Base-by-base conservation (phyloP, 2,797 vertebrate species). In the Oceanodroma leucorhoa region DNA sequence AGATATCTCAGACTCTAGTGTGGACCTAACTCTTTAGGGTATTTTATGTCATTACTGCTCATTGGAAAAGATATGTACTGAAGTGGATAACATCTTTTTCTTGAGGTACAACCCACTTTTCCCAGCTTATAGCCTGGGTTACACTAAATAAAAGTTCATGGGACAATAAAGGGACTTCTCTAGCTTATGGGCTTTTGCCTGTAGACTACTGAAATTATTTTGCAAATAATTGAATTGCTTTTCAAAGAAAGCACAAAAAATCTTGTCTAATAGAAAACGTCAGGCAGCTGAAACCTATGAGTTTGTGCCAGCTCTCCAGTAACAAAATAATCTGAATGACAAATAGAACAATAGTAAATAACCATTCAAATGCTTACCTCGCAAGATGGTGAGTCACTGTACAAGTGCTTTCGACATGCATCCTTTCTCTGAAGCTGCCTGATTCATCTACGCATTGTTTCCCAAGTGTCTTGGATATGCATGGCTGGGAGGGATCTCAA, bases 341-440 rank as follows among this genome's bases (percentile, higher is more conserved):
- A 85, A 89, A 80, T 45, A 87, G 26, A 60, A 62, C 51, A 73
- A 66, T 41, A 76, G 40, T 73, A 91, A 95, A 87, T 77, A 91
- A 34, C 30, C 4, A 55, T 80, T 83, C 64, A 87, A 79, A 91
- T 48, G 8, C 64, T 92, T 87, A 80, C 64, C 48, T 92, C 0
- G 1, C 2, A 2, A 1, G 7, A 19, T 23, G 19, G 36, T 91
- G 71, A 80, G 53, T 80, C 64, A 85, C 29, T 60, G 48, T 26
- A 53, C 41, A 77, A 70, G 60, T 41, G 26, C 9, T 94, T 96
- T 77, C 0, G 0, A 67, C 46, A 70, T 22, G 22, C 3, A 22
- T 53, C 34, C 55, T 76, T 85, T 77, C 29, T 89, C 60, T 83
- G 51, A 77, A 70, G 18, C 53, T 92, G 40, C 40, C 17, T 3